phyloP scores from a whole-genome alignment of 2,888 invertebrate species.

The Malthinus flaveolus region DNA sequence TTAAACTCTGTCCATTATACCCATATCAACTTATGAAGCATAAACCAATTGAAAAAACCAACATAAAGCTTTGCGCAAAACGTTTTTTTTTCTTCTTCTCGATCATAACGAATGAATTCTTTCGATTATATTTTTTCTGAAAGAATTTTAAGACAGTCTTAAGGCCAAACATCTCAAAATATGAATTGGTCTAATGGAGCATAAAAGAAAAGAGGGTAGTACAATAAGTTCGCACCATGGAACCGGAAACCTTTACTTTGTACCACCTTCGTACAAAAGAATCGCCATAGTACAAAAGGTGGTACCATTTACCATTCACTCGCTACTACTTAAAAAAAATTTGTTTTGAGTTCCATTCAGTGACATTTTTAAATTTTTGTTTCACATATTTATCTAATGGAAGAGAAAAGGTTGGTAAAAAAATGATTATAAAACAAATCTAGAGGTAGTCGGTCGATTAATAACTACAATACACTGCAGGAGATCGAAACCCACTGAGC shows the following conservation, averaged over 20 bases:
- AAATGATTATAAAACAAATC: slow-evolving; percentile 29
- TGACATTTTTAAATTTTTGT: slow-evolving; percentile 5
- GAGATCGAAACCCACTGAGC: slow-evolving; percentile 34
- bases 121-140: not conserved
- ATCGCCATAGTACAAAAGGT: slow-evolving; percentile 1
- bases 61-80: too few relatives aligned
- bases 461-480: slow-evolving; percentile 39
- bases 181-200: slow-evolving; percentile 12
- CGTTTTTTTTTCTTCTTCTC: too few relatives aligned
- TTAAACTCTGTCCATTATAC: too few relatives aligned
- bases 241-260: slow-evolving; percentile 1
- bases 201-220: slow-evolving; percentile 5
- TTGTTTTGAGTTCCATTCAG: slow-evolving; percentile 24
- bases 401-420: not conserved
- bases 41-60: too few relatives aligned
- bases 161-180: slow-evolving; percentile 3
- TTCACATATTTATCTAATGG: not conserved
- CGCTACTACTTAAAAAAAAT: slow-evolving; percentile 22
- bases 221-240: slow-evolving; percentile 18
- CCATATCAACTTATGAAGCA: too few relatives aligned
- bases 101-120: slow-evolving; percentile 4
- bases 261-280: slow-evolving; percentile 1
- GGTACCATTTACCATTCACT: slow-evolving; percentile 7
- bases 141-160: slow-evolving; percentile 3
- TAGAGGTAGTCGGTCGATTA: slow-evolving; percentile 40